Evolutionary conservation across 2,113 vertebrate genomes (phyloP).

Genomic region (Pelecanus crispus): DNA sequence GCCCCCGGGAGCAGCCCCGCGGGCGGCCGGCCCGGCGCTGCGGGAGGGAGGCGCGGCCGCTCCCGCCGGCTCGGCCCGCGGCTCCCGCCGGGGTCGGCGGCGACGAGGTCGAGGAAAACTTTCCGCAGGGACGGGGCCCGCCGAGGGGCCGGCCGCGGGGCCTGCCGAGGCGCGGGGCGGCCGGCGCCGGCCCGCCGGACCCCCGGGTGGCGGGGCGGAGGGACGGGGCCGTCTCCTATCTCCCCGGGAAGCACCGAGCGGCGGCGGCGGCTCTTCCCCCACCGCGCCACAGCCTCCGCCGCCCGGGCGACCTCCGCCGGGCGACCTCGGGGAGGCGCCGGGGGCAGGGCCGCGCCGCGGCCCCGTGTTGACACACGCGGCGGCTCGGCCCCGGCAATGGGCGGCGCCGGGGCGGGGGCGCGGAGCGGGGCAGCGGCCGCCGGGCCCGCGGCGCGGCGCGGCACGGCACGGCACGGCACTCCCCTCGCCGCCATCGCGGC

Average conservation of each 20-base stretch:
- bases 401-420: not conserved
- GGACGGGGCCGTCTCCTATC: not conserved
- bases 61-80: not conserved
- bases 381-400: not conserved
- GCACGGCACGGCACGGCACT: not conserved
- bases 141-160: not conserved
- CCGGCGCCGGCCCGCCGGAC: not conserved
- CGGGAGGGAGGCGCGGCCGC: not conserved
- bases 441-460: too few species aligned
- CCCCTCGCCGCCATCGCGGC: not conserved
- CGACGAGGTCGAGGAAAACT: not conserved
- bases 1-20: not conserved
- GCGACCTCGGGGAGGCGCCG: not conserved
- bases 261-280: not conserved
- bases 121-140: not conserved
- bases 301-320: not conserved
- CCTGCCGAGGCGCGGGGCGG: not conserved
- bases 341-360: conserved; percentile 22
- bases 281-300: not conserved
- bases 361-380: not conserved
- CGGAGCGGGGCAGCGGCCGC: not conserved
- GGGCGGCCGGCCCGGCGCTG: not conserved
- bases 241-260: not conserved
- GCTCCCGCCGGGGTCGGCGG: not conserved
- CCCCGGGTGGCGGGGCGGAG: not conserved